Percentiles rank a stretch among this genome's conserved stretches.
Conservation (phyloP, 2,113 vertebrate genomes). For the Ageneiosus marmoratus region DNA sequence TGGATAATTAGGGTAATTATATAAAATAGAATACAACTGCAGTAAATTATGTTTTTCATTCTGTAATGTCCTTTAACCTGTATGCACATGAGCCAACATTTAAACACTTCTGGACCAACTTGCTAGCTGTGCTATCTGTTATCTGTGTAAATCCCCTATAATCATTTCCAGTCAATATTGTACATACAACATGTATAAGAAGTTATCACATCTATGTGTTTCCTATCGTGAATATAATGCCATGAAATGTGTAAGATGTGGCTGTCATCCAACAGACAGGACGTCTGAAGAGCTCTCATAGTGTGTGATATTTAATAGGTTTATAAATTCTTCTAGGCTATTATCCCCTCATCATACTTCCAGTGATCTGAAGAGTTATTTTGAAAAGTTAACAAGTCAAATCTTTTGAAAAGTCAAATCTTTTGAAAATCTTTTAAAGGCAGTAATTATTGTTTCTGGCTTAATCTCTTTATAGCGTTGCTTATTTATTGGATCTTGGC, state of each 20-base stretch:
- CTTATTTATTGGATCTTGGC: conserved; percentile 94
- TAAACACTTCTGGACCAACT: not conserved
- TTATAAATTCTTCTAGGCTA: not conserved
- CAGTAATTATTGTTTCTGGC: conserved; percentile 13
- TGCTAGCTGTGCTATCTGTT: not conserved
- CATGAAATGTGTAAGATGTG: not conserved
- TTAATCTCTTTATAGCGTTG: conserved; percentile 74
- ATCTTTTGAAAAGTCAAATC: no score
- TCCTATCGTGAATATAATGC: not conserved
- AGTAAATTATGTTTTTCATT: not conserved
- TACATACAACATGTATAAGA: not conserved
- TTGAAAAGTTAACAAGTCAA: not conserved
- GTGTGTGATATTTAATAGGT: not conserved
- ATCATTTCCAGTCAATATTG: not conserved
- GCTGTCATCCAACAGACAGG: not conserved
- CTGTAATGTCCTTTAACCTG: not conserved
- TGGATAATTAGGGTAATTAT: not conserved
- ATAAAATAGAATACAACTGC: conserved; percentile 5
- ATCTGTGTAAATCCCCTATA: not conserved
- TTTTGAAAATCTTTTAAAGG: no score
- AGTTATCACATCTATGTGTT: not conserved
- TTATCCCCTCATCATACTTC: not conserved
- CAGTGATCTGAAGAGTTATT: not conserved
- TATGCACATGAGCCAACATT: not conserved
- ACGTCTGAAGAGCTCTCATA: not conserved